Percentiles rank a stretch among this genome's conserved stretches.
phyloP scores from a whole-genome alignment of 2,113 vertebrate genomes.

The Prolemur simus region DNA sequence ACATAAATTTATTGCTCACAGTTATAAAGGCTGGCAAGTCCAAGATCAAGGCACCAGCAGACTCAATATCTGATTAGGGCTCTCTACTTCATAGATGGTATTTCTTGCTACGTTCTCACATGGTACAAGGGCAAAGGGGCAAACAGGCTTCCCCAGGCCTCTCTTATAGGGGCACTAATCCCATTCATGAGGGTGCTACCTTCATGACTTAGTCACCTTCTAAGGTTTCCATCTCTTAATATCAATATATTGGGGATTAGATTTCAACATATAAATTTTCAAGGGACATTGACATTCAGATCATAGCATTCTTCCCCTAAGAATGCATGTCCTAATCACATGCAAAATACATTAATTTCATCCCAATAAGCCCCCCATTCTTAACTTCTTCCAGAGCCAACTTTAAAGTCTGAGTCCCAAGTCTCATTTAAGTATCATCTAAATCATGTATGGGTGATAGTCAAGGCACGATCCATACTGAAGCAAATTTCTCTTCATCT shows the following conservation, averaged over 20 bases:
- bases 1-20: neutral
- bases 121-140: neutral
- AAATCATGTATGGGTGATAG: neutral
- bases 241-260: neutral
- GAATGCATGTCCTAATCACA: neutral
- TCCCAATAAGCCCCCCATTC: neutral
- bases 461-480: neutral
- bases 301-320: neutral
- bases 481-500: neutral
- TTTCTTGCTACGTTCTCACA: neutral
- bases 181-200: neutral
- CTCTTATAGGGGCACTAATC: neutral
- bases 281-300: neutral
- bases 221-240: neutral
- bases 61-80: neutral
- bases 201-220: neutral
- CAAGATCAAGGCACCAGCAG: neutral
- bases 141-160: neutral
- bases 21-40: neutral
- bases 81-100: neutral
- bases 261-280: neutral
- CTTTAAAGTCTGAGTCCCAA: neutral
- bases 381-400: neutral
- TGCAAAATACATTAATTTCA: too few relatives aligned
- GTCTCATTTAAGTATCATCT: neutral